Base-by-base conservation (phyloP, 1,140 invertebrate genomes). In the Sesamia nonagrioides region DNA sequence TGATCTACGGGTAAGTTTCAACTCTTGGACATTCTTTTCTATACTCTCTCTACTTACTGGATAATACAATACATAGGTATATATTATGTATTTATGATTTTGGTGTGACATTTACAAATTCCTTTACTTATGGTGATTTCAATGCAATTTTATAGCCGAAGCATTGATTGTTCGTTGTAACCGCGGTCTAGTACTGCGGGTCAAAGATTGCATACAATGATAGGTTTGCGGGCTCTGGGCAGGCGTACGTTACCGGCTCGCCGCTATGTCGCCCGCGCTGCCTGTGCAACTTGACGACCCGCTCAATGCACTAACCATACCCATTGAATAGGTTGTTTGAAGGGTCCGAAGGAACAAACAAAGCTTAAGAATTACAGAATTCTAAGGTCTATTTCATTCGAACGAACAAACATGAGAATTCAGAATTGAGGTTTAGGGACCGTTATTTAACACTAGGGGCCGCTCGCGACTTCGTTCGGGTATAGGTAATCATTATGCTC, bases 1-100 rank as follows among this genome's bases (percentile, higher is more conserved):
- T 1, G 90, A 93, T 78, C 72, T 91, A 33, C 82, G 87, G 91
- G 92, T 94, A 92, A 86, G 74, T 76, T 76, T 21, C 1, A 56
- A 3, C 3, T 35, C 6, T 8, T 0, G 0, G 37, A 40, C 6
- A 40, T 40, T 8, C 0, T 40, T 40, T 40, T 40, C 13, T 15
- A 35, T n/a, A 58, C 0, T 2, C 11, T 35, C 6, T 27, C 2
- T 15, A 11, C 2, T 35, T 11, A 18, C 1, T 3, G 27, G 27
- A 27, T 27, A 18, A n/a, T n/a, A n/a, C n/a, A n/a, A n/a, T n/a
- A n/a, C n/a, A n/a, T n/a, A n/a, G n/a, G n/a, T n/a, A n/a, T n/a
- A n/a, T n/a, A n/a, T n/a, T n/a, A n/a, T n/a, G n/a, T 8, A 5
- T 21, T 18, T 42, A 6, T 42, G 18, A 18, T 42, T 42, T 66